A percentile compares a stretch with the other conserved stretches of the same genome.
These are phyloP conservation scores for Platerodrilus igneus DNA, from an alignment of 2,888 invertebrate species.

Conservation along the genomic window DNA sequence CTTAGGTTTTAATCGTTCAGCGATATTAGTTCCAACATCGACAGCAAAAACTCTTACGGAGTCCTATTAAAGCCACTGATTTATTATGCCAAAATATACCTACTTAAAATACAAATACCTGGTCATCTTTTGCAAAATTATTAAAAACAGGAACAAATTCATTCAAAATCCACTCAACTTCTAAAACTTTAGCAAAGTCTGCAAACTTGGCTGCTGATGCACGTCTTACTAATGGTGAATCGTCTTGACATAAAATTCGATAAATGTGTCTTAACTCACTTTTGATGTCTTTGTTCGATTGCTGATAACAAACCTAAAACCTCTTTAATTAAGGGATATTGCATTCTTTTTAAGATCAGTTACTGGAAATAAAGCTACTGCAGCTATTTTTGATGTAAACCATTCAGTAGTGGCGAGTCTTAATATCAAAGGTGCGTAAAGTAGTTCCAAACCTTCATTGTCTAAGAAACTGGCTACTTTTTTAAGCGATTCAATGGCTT, in stretches of 20 bases:
- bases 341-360: slow-evolving; percentile 5
- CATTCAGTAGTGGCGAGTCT: slow-evolving; percentile 33
- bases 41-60: slow-evolving; percentile 32
- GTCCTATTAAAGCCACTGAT: slow-evolving; percentile 32
- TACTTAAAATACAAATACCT: slow-evolving; percentile 31
- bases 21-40: slow-evolving; percentile 30
- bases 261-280: slow-evolving; percentile 35
- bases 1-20: slow-evolving; percentile 31
- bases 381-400: slow-evolving; percentile 28
- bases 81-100: neutral
- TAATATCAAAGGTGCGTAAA: slow-evolving; percentile 35
- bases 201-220: slow-evolving; percentile 34
- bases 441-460: slow-evolving; percentile 31
- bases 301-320: slow-evolving; percentile 37
- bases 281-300: slow-evolving; percentile 35
- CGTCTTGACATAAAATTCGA: slow-evolving; percentile 37
- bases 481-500: slow-evolving; percentile 36
- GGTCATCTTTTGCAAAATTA: slow-evolving; percentile 38
- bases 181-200: slow-evolving; percentile 35
- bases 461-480: slow-evolving; percentile 31
- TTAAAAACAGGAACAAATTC: slow-evolving; percentile 41
- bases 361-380: slow-evolving; percentile 24
- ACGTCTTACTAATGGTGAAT: slow-evolving; percentile 39
- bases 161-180: slow-evolving; percentile 35
- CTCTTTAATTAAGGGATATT: neutral